Evolutionary conservation across 2,888 invertebrate species (phyloP).

Genomic region (Horisme vitalbata): DNA sequence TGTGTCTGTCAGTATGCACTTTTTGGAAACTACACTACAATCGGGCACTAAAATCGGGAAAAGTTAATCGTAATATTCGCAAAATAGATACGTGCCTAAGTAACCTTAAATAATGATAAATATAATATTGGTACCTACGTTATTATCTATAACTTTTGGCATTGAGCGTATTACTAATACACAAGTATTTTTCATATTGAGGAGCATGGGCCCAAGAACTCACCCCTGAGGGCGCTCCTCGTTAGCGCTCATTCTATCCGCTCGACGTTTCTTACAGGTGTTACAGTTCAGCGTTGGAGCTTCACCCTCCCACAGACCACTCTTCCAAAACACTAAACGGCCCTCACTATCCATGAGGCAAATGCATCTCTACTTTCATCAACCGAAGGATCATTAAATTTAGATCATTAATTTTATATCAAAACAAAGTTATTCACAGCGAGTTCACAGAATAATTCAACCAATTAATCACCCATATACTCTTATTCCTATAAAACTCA

Average conservation of each 20-base stretch:
- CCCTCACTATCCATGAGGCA: slow-evolving; percentile 74
- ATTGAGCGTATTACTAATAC: too few relatives aligned
- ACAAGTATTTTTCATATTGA: too few relatives aligned
- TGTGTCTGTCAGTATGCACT: too few relatives aligned
- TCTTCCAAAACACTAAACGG: slow-evolving; percentile 73
- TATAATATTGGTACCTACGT: too few relatives aligned
- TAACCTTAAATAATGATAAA: too few relatives aligned
- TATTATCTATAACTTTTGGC: too few relatives aligned
- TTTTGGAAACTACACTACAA: too few relatives aligned
- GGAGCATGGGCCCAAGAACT: slow-evolving; percentile 38
- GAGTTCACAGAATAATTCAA: background rate
- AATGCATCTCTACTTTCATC: slow-evolving; percentile 38
- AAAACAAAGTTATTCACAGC: background rate
- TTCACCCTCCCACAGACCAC: slow-evolving; percentile 71
- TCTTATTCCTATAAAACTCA: slow-evolving; percentile 37
- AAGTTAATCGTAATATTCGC: too few relatives aligned
- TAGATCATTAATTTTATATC: slow-evolving; percentile 5
- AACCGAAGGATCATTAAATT: too few relatives aligned
- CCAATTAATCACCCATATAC: slow-evolving; percentile 27
- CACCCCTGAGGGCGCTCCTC: slow-evolving; percentile 71
- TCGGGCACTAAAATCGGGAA: too few relatives aligned
- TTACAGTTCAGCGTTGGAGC: slow-evolving; percentile 72
- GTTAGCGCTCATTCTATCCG: slow-evolving; percentile 71
- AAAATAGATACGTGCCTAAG: too few relatives aligned
- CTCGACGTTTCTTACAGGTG: slow-evolving; percentile 73